phyloP scores from a whole-genome alignment of 2,797 vertebrate species.

The Gila robusta region DNA sequence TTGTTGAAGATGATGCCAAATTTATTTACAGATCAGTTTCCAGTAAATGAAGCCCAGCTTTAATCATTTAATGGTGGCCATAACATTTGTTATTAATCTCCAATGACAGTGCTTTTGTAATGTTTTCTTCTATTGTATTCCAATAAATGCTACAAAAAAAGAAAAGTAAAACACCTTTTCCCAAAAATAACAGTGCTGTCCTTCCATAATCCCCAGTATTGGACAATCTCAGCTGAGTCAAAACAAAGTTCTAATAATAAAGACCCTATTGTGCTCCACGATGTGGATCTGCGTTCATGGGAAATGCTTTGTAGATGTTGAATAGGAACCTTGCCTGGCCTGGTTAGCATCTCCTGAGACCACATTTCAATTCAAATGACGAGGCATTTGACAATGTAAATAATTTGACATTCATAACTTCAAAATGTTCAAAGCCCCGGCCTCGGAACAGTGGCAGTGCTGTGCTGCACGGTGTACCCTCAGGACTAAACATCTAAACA shows the following conservation, averaged over 20 bases:
- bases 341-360: slow-evolving; percentile 58
- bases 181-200: slow-evolving; percentile 19
- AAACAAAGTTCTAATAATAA: slow-evolving; percentile 57
- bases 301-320: slow-evolving; percentile 50
- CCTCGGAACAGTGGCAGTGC: slow-evolving; percentile 58
- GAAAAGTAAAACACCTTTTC: slow-evolving; percentile 4
- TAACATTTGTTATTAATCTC: slow-evolving; percentile 68
- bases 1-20: slow-evolving; percentile 18
- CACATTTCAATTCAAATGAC: slow-evolving; percentile 67
- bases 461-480: slow-evolving; percentile 35
- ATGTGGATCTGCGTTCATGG: slow-evolving; percentile 52
- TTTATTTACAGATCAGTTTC: slow-evolving; percentile 56
- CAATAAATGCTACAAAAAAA: slow-evolving; percentile 22
- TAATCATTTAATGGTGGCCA: slow-evolving; percentile 66
- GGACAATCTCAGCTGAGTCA: slow-evolving; percentile 39
- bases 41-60: slow-evolving; percentile 50
- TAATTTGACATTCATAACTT: slow-evolving; percentile 76
- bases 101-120: slow-evolving; percentile 72
- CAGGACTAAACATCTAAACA: slow-evolving; percentile 54
- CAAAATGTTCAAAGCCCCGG: slow-evolving; percentile 73
- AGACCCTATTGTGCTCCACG: slow-evolving; percentile 4
- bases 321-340: slow-evolving; percentile 35
- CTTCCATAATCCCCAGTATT: slow-evolving; percentile 13
- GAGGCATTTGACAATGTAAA: slow-evolving; percentile 77
- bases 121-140: slow-evolving; percentile 59